phyloP scores from a whole-genome alignment of 2,797 vertebrate genomes.

The Pelobates cultripes region DNA sequence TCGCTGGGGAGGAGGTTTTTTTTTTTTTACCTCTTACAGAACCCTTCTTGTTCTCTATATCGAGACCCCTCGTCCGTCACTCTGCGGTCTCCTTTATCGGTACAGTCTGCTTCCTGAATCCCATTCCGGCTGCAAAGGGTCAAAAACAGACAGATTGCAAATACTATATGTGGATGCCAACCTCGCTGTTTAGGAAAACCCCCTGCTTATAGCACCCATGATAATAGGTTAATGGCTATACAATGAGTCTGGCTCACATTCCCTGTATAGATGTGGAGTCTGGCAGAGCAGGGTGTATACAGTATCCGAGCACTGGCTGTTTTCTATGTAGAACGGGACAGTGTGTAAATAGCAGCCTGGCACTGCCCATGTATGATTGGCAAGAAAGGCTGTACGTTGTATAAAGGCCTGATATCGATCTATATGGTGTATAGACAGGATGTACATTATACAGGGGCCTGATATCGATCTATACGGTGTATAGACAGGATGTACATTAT shows the following conservation, averaged over 20 bases:
- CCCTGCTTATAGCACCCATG: neutral
- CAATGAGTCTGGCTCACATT: conserved; percentile 26
- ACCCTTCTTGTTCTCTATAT: conserved; percentile 35
- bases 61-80: conserved; percentile 21
- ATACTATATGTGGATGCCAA: neutral
- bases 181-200: neutral
- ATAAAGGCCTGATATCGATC: too few relatives aligned
- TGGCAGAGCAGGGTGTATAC: neutral
- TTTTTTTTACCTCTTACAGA: conserved; percentile 7
- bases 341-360: too few relatives aligned
- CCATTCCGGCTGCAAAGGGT: conserved; percentile 8
- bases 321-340: neutral
- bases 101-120: neutral
- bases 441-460: too few relatives aligned
- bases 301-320: conserved; percentile 23
- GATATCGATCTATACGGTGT: too few relatives aligned
- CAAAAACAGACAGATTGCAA: neutral
- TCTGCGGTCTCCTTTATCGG: neutral
- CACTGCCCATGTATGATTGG: too few relatives aligned
- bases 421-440: too few relatives aligned
- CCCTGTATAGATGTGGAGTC: conserved; percentile 26
- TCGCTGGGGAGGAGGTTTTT: conserved; percentile 43
- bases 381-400: too few relatives aligned
- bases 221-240: conserved; percentile 17
- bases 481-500: too few relatives aligned